Base-by-base conservation (phyloP, 2,888 invertebrate species). In the Pollenia angustigena region DNA sequence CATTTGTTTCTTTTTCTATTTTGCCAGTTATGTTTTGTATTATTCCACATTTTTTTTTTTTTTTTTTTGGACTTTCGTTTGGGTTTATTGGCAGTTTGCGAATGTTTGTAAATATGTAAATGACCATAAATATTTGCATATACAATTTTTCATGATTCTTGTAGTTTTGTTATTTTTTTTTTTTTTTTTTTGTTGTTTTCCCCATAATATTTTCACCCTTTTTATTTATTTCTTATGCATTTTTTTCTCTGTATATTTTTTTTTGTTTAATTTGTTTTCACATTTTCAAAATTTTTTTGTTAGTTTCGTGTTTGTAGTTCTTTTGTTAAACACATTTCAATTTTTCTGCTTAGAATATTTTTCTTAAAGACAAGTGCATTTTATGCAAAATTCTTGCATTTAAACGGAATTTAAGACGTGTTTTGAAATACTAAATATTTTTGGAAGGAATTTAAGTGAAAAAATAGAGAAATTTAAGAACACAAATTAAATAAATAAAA, bases 71-170 rank as follows among this genome's bases (percentile, higher is more conserved):
- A 40, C 10, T 54, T 46, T 32, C 6, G 50, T 80, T 62, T 60
- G 16, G 42, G 14, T 68, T 78, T 69, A 66, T 68, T 74, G 62
- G 64, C 62, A 71, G 78, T 75, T 72, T 60, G 46, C 23, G 64
- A 64, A 64, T 74, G 81, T 74, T 78, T 52, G 66, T 56, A 52
- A 50, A 42, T 64, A 81, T 85, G 85, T 81, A 81, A 81, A 81
- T 81, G 81, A 50, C 75, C 75, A 85, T 81, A 81, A 81, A 66
- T 74, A 69, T 84, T 84, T 81, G 84, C 74, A 81, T 78, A 64
- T 40, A 74, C 14, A 81, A 78, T 85, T 85, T 78, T 85, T 87
- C 79, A 79, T 66, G 79, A 68, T 72, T 78, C 58, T 84, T 58
- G 50, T 66, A 58, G 12, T 50, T 66, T 66, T 42, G 50, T 50